phyloP scores from a whole-genome alignment of 2,797 vertebrate genomes.

The Eidolon dupreanum region DNA sequence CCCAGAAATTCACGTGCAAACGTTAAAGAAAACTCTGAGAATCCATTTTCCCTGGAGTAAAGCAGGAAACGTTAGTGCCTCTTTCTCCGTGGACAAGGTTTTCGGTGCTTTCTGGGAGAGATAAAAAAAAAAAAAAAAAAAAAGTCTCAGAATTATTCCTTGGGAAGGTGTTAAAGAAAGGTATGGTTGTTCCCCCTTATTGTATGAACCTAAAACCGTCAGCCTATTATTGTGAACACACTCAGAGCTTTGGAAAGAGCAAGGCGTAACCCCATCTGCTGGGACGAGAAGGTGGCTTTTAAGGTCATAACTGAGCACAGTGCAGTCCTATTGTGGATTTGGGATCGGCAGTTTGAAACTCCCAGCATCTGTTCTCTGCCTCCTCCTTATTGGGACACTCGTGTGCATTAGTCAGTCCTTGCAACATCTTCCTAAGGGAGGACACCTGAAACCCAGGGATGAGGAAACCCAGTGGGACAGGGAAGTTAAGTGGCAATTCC shows the following conservation, averaged over 20 bases:
- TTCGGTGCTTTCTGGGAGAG: not conserved
- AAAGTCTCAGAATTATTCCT: not conserved
- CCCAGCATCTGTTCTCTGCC: slow-evolving; percentile 25
- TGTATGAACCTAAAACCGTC: not conserved
- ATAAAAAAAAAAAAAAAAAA: not conserved
- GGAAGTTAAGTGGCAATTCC: slow-evolving; percentile 6
- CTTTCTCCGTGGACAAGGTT: not conserved
- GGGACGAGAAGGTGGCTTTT: not conserved
- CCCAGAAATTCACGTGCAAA: not conserved
- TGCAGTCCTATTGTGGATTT: not conserved
- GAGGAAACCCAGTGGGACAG: slow-evolving; percentile 52
- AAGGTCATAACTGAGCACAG: not conserved
- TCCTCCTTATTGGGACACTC: slow-evolving; percentile 13
- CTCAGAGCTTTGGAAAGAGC: not conserved
- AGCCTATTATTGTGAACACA: not conserved
- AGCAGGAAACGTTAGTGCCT: not conserved
- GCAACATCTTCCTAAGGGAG: slow-evolving; percentile 68
- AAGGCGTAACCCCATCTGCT: not conserved
- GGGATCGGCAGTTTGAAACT: not conserved
- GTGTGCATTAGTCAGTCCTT: slow-evolving; percentile 72
- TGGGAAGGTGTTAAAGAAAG: not conserved
- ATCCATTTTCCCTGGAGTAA: not conserved
- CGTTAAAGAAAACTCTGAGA: not conserved
- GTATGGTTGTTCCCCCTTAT: not conserved
- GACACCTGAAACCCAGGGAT: slow-evolving; percentile 73